Evolutionary conservation across 2,113 vertebrate species (phyloP).

Genomic region (Hippopotamus amphibius): DNA sequence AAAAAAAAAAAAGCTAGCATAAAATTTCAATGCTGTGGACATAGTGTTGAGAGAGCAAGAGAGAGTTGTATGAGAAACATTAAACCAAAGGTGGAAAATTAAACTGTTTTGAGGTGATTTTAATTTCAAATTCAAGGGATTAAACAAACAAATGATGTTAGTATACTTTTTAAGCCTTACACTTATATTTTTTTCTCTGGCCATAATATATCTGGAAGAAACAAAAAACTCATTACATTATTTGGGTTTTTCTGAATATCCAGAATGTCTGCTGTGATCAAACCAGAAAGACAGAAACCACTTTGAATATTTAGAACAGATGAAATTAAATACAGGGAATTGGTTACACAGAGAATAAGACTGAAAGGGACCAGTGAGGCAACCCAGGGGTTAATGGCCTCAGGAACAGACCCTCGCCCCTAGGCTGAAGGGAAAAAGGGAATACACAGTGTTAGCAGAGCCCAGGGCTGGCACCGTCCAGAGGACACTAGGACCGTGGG

Average conservation of each 20-base stretch:
- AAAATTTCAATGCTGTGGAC: background rate
- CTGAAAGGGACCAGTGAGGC: background rate
- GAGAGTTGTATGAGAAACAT: background rate
- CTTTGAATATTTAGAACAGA: background rate
- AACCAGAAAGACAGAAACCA: background rate
- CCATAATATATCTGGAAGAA: background rate
- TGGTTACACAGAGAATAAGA: background rate
- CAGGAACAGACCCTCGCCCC: background rate
- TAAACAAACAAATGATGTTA: background rate
- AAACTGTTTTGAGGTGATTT: conserved; percentile 8
- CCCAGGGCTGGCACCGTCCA: too few relatives aligned
- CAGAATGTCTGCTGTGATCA: background rate
- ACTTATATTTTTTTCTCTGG: background rate
- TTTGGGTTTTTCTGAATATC: background rate
- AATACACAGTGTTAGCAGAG: background rate
- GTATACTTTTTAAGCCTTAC: background rate
- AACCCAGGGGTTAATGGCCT: background rate
- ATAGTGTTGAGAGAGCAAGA: background rate
- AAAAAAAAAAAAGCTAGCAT: background rate
- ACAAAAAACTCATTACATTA: background rate
- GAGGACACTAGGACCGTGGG: background rate
- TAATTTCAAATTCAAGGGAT: conserved; percentile 33
- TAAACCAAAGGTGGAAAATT: background rate
- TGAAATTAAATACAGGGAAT: background rate
- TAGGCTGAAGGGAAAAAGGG: background rate